Percentiles rank a stretch among this genome's conserved stretches.
Evolutionary conservation across 2,888 invertebrate species (phyloP).

Genomic region (Xestoiulus laeticollis): DNA sequence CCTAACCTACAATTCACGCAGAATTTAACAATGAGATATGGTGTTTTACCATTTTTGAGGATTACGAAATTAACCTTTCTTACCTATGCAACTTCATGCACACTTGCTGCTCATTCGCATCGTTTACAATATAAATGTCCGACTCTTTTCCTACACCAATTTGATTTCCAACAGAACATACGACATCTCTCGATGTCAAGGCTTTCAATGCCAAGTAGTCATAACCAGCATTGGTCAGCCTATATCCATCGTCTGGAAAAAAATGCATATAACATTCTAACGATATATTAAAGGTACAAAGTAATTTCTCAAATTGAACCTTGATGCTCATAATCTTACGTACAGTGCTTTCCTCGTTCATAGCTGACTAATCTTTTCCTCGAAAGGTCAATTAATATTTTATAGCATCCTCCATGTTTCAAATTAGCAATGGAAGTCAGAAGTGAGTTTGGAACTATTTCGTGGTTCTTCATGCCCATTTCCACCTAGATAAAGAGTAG

Average conservation of each 20-base stretch:
- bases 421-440: conserved; percentile 93
- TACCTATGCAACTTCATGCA: conserved; percentile 90
- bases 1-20: conserved; percentile 75
- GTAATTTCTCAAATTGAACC: too few species aligned
- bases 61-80: not conserved
- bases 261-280: not conserved
- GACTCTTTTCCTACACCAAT: conserved; percentile 99
- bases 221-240: conserved; percentile 94
- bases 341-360: conserved; percentile 92
- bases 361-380: conserved; percentile 91
- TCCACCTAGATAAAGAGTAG: conserved; percentile 76
- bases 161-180: conserved; percentile 93
- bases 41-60: not conserved
- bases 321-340: not conserved
- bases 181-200: conserved; percentile 78
- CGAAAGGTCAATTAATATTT: conserved; percentile 86
- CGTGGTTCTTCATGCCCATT: conserved; percentile 99
- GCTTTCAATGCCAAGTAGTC: conserved; percentile 95
- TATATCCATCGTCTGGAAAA: conserved; percentile 89
- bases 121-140: conserved; percentile 89
- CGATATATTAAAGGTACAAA: not conserved
- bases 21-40: not conserved
- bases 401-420: conserved; percentile 91
- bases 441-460: conserved; percentile 88
- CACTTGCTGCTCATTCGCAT: conserved; percentile 79